Conservation (phyloP, 2,113 vertebrate species). For the Tympanuchus pallidicinctus region DNA sequence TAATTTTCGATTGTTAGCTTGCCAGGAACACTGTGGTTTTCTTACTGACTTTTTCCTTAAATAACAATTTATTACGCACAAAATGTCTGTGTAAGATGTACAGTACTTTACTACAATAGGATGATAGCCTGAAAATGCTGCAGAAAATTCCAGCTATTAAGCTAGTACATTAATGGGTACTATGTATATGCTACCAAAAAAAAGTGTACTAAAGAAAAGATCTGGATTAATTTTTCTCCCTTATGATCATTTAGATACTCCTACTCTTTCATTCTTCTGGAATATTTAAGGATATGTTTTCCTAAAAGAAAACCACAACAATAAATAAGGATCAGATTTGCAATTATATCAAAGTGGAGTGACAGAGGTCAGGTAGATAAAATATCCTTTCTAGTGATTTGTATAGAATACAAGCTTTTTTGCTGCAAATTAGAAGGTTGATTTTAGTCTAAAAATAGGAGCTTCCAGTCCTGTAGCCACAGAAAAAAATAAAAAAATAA, state of each 20-base stretch:
- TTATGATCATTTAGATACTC: neutral
- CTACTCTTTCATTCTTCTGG: neutral
- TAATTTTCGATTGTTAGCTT: conserved; percentile 79
- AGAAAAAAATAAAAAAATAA: neutral
- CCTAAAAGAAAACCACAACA: neutral
- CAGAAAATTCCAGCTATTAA: neutral
- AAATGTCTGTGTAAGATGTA: conserved; percentile 59
- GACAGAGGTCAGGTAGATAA: neutral
- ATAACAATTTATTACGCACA: conserved; percentile 55
- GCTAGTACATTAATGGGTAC: neutral
- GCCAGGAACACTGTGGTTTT: conserved; percentile 75
- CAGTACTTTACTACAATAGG: conserved; percentile 8
- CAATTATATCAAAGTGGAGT: neutral
- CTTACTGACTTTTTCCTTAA: conserved; percentile 57
- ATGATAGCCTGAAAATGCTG: neutral
- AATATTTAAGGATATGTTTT: neutral
- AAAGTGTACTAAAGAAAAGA: neutral
- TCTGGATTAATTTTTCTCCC: neutral
- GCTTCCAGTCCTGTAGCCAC: neutral
- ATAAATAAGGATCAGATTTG: neutral
- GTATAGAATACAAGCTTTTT: neutral
- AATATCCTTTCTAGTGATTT: neutral
- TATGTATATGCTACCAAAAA: neutral
- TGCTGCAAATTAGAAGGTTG: neutral
- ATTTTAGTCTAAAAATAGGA: neutral